Evolutionary conservation across 2,113 vertebrate species (phyloP).

Genomic region (Hassar affinis): DNA sequence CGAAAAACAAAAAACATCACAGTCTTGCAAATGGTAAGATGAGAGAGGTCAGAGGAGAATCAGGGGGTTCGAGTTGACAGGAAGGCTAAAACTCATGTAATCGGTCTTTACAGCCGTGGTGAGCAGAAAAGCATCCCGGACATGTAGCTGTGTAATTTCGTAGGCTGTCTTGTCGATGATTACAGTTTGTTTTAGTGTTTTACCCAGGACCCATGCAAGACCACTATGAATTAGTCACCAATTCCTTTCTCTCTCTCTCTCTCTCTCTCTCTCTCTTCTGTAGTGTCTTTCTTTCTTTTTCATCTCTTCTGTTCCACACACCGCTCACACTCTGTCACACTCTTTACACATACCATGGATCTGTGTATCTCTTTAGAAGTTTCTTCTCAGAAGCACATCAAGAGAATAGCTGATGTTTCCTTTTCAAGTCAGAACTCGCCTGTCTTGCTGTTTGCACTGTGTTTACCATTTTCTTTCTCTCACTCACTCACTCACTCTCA

Average conservation of each 20-base stretch:
- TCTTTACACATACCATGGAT: neutral
- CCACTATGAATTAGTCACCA: neutral
- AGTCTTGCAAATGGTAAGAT: neutral
- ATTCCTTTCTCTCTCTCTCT: neutral
- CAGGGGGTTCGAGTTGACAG: neutral
- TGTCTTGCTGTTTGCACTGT: neutral
- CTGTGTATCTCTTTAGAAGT: neutral
- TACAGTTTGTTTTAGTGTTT: neutral
- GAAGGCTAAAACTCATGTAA: neutral
- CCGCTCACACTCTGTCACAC: neutral
- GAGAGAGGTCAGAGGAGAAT: neutral
- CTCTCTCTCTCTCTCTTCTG: neutral
- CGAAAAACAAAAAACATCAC: neutral
- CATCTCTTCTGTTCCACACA: neutral
- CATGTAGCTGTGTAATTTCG: neutral
- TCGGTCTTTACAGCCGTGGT: neutral
- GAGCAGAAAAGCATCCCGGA: neutral
- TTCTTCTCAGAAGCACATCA: neutral
- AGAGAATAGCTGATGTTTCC: neutral
- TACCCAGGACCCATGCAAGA: neutral
- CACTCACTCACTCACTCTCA: neutral
- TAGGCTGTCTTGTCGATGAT: neutral
- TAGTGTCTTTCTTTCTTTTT: neutral
- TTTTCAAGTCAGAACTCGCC: neutral
- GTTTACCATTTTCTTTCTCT: neutral